A percentile compares a stretch with the other conserved stretches of the same genome.
phyloP scores from a whole-genome alignment of 1,140 invertebrate species.

The Penaeus vannamei region DNA sequence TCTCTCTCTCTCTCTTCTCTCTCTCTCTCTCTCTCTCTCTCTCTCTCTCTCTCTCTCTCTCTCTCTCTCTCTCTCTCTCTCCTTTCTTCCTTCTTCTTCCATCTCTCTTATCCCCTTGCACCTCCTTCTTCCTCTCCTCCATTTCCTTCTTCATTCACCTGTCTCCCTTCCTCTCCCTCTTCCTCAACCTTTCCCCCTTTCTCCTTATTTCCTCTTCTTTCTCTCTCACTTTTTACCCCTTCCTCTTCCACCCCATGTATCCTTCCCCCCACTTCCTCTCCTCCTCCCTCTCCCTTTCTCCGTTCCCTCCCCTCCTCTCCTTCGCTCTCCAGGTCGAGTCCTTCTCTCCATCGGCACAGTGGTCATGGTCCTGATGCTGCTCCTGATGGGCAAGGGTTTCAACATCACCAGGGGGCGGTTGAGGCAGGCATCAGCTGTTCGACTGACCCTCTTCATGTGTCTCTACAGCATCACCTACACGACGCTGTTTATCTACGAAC shows the following conservation, averaged over 20 bases:
- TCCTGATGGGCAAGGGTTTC: conserved; percentile 90
- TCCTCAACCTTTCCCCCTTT: too few species aligned
- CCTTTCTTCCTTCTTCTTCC: too few species aligned
- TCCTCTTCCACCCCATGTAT: not conserved
- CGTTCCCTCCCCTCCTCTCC: not conserved
- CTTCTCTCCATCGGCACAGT: conserved; percentile 82
- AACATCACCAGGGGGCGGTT: conserved; percentile 89
- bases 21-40: not conserved
- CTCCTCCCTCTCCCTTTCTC: not conserved
- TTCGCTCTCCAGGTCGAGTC: conserved; percentile 77
- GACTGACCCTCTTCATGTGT: conserved; percentile 86
- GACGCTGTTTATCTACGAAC: conserved; percentile 84
- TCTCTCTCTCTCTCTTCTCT: not conserved
- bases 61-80: too few species aligned
- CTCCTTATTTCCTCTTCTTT: too few species aligned
- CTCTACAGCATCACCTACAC: conserved; percentile 81
- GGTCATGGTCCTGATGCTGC: conserved; percentile 82
- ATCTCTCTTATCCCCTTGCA: too few species aligned
- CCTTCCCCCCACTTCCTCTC: not conserved
- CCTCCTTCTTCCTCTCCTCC: too few species aligned
- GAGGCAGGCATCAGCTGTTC: conserved; percentile 79
- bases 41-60: too few species aligned
- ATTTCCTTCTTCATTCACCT: too few species aligned
- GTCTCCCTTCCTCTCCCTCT: not conserved
- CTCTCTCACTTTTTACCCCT: not conserved